These are phyloP conservation scores for Stegophylla sp. DNA, from an alignment of 2,888 invertebrate genomes.

Conservation along the genomic window DNA sequence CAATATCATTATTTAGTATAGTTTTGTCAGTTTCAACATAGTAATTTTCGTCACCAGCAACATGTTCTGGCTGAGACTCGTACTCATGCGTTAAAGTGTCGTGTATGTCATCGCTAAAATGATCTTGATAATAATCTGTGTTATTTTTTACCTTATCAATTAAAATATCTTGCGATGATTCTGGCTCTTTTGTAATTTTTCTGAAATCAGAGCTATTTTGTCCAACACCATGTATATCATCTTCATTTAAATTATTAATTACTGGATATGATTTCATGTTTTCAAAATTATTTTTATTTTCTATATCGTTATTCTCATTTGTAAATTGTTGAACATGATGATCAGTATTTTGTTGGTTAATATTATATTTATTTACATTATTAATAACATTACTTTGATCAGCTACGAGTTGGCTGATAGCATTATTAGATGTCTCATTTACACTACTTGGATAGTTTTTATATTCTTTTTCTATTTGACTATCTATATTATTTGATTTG, in stretches of 20 bases:
- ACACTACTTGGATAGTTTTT: not conserved
- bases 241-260: not conserved
- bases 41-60: not conserved
- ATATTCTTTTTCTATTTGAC: conserved; percentile 1
- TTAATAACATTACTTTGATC: not conserved
- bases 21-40: not conserved
- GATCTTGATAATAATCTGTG: conserved; percentile 8
- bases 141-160: not conserved
- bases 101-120: not conserved
- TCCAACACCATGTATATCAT: not conserved
- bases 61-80: conserved; percentile 1
- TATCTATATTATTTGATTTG: not conserved
- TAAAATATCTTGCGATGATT: not conserved
- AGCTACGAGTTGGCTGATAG: not conserved
- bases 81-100: not conserved
- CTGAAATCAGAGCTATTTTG: conserved; percentile 7
- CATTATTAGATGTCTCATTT: not conserved
- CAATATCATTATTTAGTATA: not conserved
- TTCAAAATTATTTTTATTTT: conserved; percentile 3
- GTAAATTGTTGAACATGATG: not conserved
- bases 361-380: not conserved
- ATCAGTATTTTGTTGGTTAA: not conserved
- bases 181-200: not conserved
- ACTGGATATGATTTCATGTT: not conserved
- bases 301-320: not conserved